These are phyloP conservation scores for Casuarius casuarius DNA, from an alignment of 2,113 vertebrate species.

Conservation along the genomic window DNA sequence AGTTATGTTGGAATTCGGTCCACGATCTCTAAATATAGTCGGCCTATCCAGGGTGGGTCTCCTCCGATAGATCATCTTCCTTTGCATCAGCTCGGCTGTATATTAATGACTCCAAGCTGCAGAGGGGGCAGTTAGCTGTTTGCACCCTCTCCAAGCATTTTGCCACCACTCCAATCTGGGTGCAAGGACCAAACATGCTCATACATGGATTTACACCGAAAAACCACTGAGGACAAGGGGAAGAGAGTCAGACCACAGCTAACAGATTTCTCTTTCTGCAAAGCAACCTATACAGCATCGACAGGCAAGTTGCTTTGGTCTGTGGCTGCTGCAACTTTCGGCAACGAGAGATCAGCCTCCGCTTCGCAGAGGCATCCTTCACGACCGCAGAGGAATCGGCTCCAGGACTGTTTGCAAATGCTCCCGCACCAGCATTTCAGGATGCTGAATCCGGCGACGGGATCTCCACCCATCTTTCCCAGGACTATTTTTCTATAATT, in stretches of 20 bases:
- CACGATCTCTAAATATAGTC: neutral
- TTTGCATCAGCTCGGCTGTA: neutral
- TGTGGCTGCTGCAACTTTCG: neutral
- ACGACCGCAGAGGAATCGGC: neutral
- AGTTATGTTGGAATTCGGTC: neutral
- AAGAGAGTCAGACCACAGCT: fast-evolving
- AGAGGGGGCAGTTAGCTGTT: neutral
- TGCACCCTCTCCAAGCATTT: neutral
- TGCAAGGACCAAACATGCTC: neutral
- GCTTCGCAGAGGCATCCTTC: neutral
- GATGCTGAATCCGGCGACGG: neutral
- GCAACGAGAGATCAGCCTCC: neutral
- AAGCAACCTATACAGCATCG: neutral
- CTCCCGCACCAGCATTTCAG: neutral
- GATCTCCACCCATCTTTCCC: neutral
- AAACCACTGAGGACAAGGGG: fast-evolving
- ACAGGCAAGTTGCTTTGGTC: neutral
- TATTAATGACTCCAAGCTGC: neutral
- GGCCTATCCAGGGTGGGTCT: neutral
- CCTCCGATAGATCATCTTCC: neutral
- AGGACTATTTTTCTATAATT: neutral
- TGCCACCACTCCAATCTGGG: fast-evolving
- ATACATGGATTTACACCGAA: neutral
- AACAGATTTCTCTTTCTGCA: fast-evolving
- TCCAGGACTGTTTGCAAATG: fast-evolving